phyloP scores from a whole-genome alignment of 23 tunicate species.

The Phallusia fumigata region DNA sequence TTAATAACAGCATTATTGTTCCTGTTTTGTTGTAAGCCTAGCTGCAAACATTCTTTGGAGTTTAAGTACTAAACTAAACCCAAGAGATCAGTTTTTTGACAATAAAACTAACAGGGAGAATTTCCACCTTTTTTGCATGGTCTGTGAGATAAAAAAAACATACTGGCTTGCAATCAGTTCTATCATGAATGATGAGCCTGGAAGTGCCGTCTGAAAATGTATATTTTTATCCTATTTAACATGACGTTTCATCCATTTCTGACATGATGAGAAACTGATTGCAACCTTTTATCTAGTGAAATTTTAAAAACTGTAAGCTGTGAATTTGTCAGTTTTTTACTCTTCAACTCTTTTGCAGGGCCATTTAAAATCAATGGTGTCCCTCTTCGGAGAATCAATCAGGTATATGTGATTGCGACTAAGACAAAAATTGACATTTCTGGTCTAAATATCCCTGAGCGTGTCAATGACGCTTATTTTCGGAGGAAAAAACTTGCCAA shows the following conservation, averaged over 20 bases:
- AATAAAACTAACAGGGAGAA: too few relatives aligned
- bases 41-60: too few relatives aligned
- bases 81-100: too few relatives aligned
- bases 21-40: too few relatives aligned
- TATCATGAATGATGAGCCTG: slow-evolving; percentile 28
- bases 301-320: background rate
- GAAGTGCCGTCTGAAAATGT: slow-evolving; percentile 65
- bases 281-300: too few relatives aligned
- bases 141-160: too few relatives aligned
- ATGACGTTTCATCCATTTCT: slow-evolving; percentile 25
- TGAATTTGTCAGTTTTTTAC: background rate
- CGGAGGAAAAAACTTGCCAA: slow-evolving; percentile 55
- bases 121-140: too few relatives aligned
- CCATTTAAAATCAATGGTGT: slow-evolving; percentile 87
- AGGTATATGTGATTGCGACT: slow-evolving; percentile 92
- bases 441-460: slow-evolving; percentile 73
- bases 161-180: background rate
- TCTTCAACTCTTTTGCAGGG: slow-evolving; percentile 34
- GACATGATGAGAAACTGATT: slow-evolving; percentile 13
- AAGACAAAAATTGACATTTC: slow-evolving; percentile 91
- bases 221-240: slow-evolving; percentile 20
- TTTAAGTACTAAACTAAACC: too few relatives aligned
- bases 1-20: too few relatives aligned
- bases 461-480: slow-evolving; percentile 84
- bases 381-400: slow-evolving; percentile 82